These are phyloP conservation scores for Coenobita brevimanus DNA, from an alignment of 1,140 invertebrate species.

Conservation along the genomic window DNA sequence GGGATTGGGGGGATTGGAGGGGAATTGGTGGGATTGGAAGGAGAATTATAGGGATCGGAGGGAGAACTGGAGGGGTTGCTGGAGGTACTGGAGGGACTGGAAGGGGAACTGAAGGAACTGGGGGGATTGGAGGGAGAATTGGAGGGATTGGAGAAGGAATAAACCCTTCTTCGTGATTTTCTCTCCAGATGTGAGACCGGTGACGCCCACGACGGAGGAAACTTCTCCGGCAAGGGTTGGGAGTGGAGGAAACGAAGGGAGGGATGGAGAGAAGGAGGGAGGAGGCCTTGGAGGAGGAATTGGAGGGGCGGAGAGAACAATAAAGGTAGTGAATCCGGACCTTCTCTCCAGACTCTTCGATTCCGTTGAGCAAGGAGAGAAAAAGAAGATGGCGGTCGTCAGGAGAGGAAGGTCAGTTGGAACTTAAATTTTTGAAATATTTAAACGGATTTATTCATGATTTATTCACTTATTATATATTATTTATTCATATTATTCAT, in stretches of 20 bases:
- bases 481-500: too few relatives aligned
- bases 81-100: neutral
- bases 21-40: too few relatives aligned
- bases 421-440: too few relatives aligned
- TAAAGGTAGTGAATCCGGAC: conserved; percentile 75
- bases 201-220: conserved; percentile 73
- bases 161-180: neutral
- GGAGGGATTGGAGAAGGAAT: neutral
- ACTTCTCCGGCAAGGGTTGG: neutral
- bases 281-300: conserved; percentile 51
- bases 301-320: conserved; percentile 70
- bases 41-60: neutral
- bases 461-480: too few relatives aligned
- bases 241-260: conserved; percentile 47
- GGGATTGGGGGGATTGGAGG: too few relatives aligned
- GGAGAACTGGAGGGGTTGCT: neutral
- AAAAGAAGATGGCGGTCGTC: conserved; percentile 71
- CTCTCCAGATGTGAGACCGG: conserved; percentile 73
- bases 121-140: neutral
- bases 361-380: conserved; percentile 72
- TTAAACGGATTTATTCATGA: too few relatives aligned
- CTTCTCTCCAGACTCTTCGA: conserved; percentile 76
- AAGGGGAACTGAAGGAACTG: neutral
- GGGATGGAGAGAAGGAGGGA: conserved; percentile 35
- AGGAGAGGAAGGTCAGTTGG: conserved; percentile 72